These are phyloP conservation scores for Drosophila stalkeri DNA, from an alignment of 2,888 invertebrate genomes.

Conservation along the genomic window DNA sequence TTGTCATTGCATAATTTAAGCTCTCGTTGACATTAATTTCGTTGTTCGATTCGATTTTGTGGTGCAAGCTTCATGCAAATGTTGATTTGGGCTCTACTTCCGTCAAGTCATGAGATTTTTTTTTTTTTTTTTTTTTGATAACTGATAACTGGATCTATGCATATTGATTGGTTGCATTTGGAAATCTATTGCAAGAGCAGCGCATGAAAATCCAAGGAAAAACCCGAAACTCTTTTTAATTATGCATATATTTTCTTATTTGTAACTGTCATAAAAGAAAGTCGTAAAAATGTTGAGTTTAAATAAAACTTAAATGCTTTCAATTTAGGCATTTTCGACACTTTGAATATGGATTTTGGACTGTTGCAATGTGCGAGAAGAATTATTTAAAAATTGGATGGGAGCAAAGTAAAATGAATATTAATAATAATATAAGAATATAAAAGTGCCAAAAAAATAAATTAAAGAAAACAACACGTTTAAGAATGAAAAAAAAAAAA, in stretches of 20 bases:
- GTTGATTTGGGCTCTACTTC: constrained; percentile 23
- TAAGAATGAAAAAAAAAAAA: background rate
- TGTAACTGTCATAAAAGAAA: constrained; percentile 22
- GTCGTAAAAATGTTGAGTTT: background rate
- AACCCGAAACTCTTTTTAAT: constrained; percentile 7
- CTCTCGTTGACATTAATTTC: constrained; percentile 28
- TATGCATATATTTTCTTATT: constrained; percentile 6
- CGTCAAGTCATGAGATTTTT: constrained; percentile 22
- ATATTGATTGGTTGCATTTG: constrained; percentile 29
- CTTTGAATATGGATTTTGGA: background rate
- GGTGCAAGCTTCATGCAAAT: constrained; percentile 3
- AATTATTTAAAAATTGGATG: background rate
- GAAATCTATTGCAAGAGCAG: constrained; percentile 32
- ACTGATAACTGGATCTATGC: constrained; percentile 32
- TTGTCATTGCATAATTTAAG: constrained; percentile 54
- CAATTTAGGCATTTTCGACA: background rate
- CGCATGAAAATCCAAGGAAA: constrained; percentile 10
- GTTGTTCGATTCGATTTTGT: background rate
- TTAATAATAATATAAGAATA: background rate
- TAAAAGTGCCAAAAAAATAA: background rate
- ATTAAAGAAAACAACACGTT: background rate
- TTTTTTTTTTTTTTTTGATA: background rate
- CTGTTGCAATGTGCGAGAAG: background rate
- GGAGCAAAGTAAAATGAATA: background rate
- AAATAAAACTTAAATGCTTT: background rate